A percentile compares a stretch with the other conserved stretches of the same genome.
Evolutionary conservation across 1,140 invertebrate species (phyloP).

Genomic region (Solen grandis): DNA sequence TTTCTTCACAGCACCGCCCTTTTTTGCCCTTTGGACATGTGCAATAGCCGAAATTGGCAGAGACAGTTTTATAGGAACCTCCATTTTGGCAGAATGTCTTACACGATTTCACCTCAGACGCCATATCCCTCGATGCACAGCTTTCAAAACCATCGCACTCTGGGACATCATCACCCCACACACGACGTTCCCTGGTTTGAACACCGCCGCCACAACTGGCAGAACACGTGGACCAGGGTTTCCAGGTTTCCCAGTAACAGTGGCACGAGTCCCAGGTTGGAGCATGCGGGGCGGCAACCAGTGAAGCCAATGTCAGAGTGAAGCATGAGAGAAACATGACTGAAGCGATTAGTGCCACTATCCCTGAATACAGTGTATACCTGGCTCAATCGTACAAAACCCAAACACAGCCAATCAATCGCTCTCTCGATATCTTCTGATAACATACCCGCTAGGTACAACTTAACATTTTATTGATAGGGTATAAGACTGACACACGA

Average conservation of each 20-base stretch:
- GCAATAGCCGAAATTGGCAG: not conserved
- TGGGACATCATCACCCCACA: not conserved
- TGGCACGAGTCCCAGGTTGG: not conserved
- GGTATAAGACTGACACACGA: too few relatives aligned
- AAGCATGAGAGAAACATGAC: not conserved
- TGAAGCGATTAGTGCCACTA: not conserved
- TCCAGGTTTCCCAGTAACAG: not conserved
- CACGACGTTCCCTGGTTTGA: not conserved
- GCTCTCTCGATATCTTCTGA: not conserved
- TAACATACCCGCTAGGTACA: too few relatives aligned
- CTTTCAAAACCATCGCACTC: constrained; percentile 21
- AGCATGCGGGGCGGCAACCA: not conserved
- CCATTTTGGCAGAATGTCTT: not conserved
- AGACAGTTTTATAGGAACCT: not conserved
- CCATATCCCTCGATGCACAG: not conserved
- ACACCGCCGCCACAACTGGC: not conserved
- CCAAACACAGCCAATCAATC: not conserved
- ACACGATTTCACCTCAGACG: not conserved
- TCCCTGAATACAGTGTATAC: not conserved
- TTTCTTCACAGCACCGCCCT: not conserved
- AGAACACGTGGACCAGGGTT: not conserved
- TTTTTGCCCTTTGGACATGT: not conserved
- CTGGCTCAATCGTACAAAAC: not conserved
- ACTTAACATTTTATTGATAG: too few relatives aligned
- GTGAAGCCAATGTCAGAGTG: not conserved